phyloP scores from a whole-genome alignment of 2,888 invertebrate genomes.

The Tethea ocularis region DNA sequence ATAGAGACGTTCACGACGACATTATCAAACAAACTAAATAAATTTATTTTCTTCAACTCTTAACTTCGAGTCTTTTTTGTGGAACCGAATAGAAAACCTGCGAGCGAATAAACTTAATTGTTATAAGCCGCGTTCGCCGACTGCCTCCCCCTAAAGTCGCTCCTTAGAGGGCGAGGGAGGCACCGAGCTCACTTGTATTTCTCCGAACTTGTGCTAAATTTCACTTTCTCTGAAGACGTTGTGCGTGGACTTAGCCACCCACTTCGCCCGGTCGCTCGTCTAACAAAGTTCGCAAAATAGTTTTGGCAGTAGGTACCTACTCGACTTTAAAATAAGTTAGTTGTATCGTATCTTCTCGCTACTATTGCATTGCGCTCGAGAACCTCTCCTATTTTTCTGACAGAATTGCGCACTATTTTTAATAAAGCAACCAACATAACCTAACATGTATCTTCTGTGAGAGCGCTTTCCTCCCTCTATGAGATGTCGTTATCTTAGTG shows the following conservation, averaged over 20 bases:
- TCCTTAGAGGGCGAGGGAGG: slow-evolving; percentile 55
- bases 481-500: slow-evolving; percentile 81
- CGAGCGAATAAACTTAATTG: slow-evolving; percentile 81
- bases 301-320: slow-evolving; percentile 46
- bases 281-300: slow-evolving; percentile 66
- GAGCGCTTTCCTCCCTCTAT: slow-evolving; percentile 66
- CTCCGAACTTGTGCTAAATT: slow-evolving; percentile 83
- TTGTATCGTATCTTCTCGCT: slow-evolving; percentile 24
- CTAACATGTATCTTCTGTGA: slow-evolving; percentile 59
- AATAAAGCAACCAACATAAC: slow-evolving; percentile 24
- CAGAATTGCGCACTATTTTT: slow-evolving; percentile 12
- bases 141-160: slow-evolving; percentile 60
- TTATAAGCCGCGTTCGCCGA: slow-evolving; percentile 77
- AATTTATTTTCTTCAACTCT: slow-evolving; percentile 39
- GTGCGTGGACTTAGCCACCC: slow-evolving; percentile 80
- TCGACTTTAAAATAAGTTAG: slow-evolving; percentile 41
- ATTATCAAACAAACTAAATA: slow-evolving; percentile 27
- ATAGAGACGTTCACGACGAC: slow-evolving; percentile 11
- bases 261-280: slow-evolving; percentile 51
- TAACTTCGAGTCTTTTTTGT: slow-evolving; percentile 47
- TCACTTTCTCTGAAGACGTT: slow-evolving; percentile 82
- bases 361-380: slow-evolving; percentile 9
- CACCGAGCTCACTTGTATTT: slow-evolving; percentile 72
- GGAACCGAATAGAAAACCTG: slow-evolving; percentile 68
- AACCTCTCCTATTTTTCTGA: neutral